phyloP scores from a whole-genome alignment of 2,797 vertebrate genomes.

The Phrynocephalus guinanensis region DNA sequence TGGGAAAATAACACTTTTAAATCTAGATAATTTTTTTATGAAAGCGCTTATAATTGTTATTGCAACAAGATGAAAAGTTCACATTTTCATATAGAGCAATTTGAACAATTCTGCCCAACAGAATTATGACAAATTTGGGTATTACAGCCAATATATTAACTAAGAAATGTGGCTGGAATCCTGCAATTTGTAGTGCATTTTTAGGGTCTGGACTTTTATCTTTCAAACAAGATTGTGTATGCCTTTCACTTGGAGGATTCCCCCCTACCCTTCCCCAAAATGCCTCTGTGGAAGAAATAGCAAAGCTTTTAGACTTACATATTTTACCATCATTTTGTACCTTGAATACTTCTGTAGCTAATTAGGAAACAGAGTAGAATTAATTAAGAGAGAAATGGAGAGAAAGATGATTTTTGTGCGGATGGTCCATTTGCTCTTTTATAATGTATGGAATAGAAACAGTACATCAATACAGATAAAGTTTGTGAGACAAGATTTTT shows the following conservation, averaged over 20 bases:
- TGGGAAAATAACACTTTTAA: constrained; percentile 16
- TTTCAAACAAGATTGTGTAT: constrained; percentile 46
- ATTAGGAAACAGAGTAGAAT: constrained; percentile 12
- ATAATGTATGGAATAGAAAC: constrained; percentile 10
- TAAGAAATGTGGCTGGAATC: constrained; percentile 2
- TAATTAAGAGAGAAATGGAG: constrained; percentile 17
- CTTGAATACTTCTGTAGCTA: constrained; percentile 18
- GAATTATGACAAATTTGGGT: constrained; percentile 38
- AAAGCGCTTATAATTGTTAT: not conserved
- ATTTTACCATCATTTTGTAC: not conserved
- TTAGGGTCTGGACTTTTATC: constrained; percentile 20
- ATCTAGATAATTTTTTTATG: constrained; percentile 6
- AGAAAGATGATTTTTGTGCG: not conserved
- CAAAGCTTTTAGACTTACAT: not conserved
- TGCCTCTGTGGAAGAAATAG: constrained; percentile 18
- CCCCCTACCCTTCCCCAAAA: constrained; percentile 19
- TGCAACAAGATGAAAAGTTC: not conserved
- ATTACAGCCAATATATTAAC: constrained; percentile 38
- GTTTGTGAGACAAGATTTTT: not conserved
- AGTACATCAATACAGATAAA: not conserved
- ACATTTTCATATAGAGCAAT: not conserved
- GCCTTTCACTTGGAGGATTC: constrained; percentile 36
- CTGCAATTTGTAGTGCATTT: constrained; percentile 39
- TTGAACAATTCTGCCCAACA: not conserved
- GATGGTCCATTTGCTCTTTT: not conserved